phyloP scores from a whole-genome alignment of 2,888 invertebrate species.

The Conomelus anceps region DNA sequence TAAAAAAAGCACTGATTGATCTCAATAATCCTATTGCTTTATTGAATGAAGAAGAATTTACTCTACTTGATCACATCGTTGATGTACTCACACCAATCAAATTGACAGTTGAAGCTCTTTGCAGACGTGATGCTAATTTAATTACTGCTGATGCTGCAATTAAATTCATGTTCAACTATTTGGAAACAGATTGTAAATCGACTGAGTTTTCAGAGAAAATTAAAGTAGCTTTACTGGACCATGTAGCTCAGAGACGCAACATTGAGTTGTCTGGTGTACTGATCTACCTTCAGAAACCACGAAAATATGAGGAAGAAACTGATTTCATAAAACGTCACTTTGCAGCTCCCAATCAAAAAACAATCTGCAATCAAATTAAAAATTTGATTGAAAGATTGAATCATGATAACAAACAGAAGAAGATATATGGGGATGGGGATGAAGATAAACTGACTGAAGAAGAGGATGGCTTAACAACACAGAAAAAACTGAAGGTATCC shows the following conservation, averaged over 20 bases:
- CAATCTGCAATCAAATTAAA: neutral
- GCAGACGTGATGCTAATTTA: constrained; percentile 4
- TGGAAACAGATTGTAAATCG: neutral
- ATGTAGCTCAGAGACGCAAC: constrained; percentile 9
- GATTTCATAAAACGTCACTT: neutral
- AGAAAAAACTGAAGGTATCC: too few relatives aligned
- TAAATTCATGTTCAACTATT: neutral
- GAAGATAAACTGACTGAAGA: too few relatives aligned
- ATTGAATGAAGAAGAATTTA: neutral
- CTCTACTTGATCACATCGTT: neutral
- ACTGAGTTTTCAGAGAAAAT: neutral
- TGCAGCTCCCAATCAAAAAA: neutral
- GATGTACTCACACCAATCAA: constrained; percentile 5
- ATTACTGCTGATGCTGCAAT: constrained; percentile 10
- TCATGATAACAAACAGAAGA: too few relatives aligned
- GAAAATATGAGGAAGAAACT: neutral
- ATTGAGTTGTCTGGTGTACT: constrained; percentile 14
- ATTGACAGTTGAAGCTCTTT: constrained; percentile 17
- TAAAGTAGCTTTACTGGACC: neutral
- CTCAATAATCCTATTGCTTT: neutral
- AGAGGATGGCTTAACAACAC: too few relatives aligned
- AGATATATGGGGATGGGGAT: too few relatives aligned
- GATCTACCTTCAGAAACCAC: constrained; percentile 4
- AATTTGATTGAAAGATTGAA: too few relatives aligned
- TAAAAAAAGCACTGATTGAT: constrained; percentile 18